phyloP scores from a whole-genome alignment of 2,113 vertebrate species.

The Lophochroa leadbeateri region DNA sequence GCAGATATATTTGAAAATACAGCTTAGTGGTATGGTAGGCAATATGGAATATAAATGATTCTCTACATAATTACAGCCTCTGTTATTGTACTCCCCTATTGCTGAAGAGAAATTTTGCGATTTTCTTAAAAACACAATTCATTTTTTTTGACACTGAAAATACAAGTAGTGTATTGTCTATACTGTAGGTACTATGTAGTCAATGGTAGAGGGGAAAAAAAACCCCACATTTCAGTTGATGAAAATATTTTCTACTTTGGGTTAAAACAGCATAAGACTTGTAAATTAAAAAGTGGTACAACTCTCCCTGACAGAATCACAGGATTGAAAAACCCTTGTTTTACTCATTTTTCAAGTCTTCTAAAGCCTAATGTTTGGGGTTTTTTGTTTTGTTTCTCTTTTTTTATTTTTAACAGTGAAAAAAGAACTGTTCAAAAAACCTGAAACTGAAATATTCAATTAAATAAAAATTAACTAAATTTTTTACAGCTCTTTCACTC shows the following conservation, averaged over 20 bases:
- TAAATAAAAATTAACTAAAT: background rate
- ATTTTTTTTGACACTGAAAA: background rate
- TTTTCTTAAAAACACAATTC: background rate
- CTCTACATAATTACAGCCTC: background rate
- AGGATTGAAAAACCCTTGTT: background rate
- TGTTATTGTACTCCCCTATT: background rate
- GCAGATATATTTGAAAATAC: background rate
- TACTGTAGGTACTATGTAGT: background rate
- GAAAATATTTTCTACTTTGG: background rate
- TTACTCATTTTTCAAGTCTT: background rate
- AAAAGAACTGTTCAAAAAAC: background rate
- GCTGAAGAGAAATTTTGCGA: background rate
- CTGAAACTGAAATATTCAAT: background rate
- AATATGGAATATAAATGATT: background rate
- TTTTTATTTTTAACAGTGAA: background rate
- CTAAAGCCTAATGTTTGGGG: background rate
- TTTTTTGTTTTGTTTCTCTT: background rate
- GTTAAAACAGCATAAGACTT: background rate
- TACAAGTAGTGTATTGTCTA: background rate
- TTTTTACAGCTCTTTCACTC: background rate
- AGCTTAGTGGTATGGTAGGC: background rate
- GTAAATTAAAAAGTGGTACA: background rate
- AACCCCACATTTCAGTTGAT: fast-evolving
- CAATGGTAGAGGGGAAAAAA: background rate
- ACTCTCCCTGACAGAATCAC: background rate